These are phyloP conservation scores for Sylvia borin DNA, from an alignment of 2,797 vertebrate genomes.

Conservation along the genomic window DNA sequence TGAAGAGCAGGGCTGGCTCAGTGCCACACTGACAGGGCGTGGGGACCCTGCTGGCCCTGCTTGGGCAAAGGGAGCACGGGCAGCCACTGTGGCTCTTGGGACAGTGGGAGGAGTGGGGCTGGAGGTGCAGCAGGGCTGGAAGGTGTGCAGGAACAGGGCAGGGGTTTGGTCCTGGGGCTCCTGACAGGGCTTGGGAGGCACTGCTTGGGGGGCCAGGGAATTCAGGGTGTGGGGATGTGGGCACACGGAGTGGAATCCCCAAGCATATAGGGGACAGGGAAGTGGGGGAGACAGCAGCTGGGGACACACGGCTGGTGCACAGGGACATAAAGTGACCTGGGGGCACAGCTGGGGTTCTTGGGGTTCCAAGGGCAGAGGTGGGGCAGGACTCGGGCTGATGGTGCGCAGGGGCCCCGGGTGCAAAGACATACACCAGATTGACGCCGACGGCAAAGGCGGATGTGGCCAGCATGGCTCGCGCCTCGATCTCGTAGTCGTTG, in stretches of 20 bases:
- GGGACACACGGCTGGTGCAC: background rate
- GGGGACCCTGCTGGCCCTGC: background rate
- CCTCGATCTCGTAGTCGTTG: conserved; percentile 93
- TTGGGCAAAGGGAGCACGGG: background rate
- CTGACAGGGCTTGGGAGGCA: background rate
- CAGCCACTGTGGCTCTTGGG: no score
- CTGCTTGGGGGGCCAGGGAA: background rate
- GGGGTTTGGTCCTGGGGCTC: background rate
- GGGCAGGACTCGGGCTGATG: background rate
- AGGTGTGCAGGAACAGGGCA: background rate
- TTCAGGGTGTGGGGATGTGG: accelerated
- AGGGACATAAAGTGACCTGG: background rate
- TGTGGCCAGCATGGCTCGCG: conserved; percentile 90
- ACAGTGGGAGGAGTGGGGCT: background rate
- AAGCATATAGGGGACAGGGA: accelerated
- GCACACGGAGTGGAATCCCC: accelerated
- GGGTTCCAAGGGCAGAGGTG: accelerated
- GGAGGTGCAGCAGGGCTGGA: background rate
- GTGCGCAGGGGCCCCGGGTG: accelerated
- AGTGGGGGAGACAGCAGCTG: accelerated
- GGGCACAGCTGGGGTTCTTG: background rate
- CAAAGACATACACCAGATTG: conserved; percentile 75
- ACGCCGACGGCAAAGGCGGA: conserved; percentile 88
- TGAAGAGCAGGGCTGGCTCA: conserved; percentile 18
- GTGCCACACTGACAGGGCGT: accelerated